phyloP scores from a whole-genome alignment of 1,140 invertebrate genomes.

The Diploscapter pachys region DNA sequence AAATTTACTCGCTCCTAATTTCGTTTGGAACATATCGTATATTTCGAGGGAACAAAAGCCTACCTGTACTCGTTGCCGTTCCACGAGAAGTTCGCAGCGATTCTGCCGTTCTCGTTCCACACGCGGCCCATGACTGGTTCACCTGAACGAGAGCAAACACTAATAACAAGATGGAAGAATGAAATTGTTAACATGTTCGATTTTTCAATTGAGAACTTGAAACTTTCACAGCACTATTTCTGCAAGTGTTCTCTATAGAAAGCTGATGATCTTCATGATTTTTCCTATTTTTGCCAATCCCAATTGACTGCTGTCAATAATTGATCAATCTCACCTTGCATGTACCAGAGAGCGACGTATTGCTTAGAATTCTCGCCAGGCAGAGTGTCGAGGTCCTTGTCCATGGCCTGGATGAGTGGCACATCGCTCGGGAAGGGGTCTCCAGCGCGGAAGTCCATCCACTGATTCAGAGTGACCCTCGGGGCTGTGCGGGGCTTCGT shows the following conservation, averaged over 20 bases:
- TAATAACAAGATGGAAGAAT: background rate
- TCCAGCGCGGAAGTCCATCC: slow-evolving; percentile 43
- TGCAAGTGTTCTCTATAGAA: too few species aligned
- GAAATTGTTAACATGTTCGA: too few species aligned
- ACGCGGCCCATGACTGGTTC: slow-evolving; percentile 49
- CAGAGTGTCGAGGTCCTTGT: slow-evolving; percentile 38
- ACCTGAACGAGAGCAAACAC: background rate
- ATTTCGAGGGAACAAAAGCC: too few species aligned
- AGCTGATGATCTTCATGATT: too few species aligned
- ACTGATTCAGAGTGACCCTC: slow-evolving; percentile 47
- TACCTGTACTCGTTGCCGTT: slow-evolving; percentile 34
- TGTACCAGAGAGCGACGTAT: slow-evolving; percentile 50
- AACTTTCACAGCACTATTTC: too few species aligned
- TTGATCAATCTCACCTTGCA: slow-evolving; percentile 27
- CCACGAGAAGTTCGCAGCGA: slow-evolving; percentile 39
- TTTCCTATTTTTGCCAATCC: too few species aligned
- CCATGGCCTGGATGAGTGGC: slow-evolving; percentile 12
- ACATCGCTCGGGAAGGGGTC: slow-evolving; percentile 40
- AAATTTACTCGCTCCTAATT: slow-evolving; percentile 39
- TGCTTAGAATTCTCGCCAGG: slow-evolving; percentile 44
- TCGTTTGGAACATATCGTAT: slow-evolving; percentile 1
- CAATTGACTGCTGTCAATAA: background rate
- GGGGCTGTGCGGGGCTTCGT: slow-evolving; percentile 20
- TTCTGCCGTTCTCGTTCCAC: slow-evolving; percentile 45
- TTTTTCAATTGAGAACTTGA: too few species aligned